Conservation (phyloP, 2,888 invertebrate species). For the Heliconius hortense region DNA sequence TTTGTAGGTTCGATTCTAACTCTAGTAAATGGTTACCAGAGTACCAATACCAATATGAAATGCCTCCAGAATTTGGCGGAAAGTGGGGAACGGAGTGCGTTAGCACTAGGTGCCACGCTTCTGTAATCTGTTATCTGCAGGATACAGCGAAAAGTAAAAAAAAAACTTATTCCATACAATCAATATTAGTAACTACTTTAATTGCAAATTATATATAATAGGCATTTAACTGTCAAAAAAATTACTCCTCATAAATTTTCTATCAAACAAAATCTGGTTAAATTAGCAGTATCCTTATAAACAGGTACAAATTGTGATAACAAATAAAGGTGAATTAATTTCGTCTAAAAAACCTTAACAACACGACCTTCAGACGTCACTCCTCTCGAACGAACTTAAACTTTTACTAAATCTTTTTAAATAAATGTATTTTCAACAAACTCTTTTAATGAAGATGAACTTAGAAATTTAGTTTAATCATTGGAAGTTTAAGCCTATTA, state of each 20-base stretch:
- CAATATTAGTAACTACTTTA: too few relatives aligned
- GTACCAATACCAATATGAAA: too few relatives aligned
- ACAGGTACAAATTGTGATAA: neutral
- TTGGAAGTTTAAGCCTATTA: neutral
- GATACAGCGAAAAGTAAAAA: too few relatives aligned
- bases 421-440: conserved; percentile 8
- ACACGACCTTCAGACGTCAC: neutral
- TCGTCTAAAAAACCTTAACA: neutral
- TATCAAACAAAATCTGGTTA: neutral
- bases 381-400: neutral
- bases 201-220: too few relatives aligned
- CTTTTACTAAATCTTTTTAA: neutral
- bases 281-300: neutral
- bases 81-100: too few relatives aligned
- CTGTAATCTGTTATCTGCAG: too few relatives aligned
- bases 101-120: too few relatives aligned
- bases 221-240: too few relatives aligned
- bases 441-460: neutral
- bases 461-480: neutral
- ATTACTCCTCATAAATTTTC: neutral
- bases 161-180: too few relatives aligned
- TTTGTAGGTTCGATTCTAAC: too few relatives aligned
- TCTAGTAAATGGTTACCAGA: too few relatives aligned
- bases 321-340: conserved; percentile 4
- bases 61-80: too few relatives aligned